These are phyloP conservation scores for Tragelaphus scriptus DNA, from an alignment of 2,113 vertebrate species.

Conservation along the genomic window DNA sequence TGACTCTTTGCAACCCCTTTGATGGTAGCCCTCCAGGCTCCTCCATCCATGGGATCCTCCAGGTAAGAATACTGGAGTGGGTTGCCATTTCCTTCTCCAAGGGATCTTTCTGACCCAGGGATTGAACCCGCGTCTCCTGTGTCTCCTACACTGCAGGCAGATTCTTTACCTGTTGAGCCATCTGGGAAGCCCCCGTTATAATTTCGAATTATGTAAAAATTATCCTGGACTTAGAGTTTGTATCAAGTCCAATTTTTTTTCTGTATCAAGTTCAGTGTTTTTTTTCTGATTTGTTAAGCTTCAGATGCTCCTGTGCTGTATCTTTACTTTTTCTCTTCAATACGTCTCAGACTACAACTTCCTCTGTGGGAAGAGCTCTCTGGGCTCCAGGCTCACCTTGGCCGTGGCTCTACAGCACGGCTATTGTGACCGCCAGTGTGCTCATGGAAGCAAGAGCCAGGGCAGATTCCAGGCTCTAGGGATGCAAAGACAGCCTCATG, in stretches of 20 bases:
- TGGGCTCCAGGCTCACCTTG: not conserved
- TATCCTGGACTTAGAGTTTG: not conserved
- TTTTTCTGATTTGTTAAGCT: not conserved
- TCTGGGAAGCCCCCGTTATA: not conserved
- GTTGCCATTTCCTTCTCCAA: not conserved
- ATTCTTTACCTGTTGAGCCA: not conserved
- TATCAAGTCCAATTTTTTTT: not conserved
- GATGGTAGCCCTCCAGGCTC: not conserved
- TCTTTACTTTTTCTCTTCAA: not conserved
- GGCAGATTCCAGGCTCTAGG: not conserved
- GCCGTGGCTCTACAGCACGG: fast-evolving
- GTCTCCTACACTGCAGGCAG: not conserved
- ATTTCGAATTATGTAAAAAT: not conserved
- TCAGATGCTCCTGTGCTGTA: not conserved
- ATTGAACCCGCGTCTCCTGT: fast-evolving
- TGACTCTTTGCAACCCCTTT: not conserved
- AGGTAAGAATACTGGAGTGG: not conserved
- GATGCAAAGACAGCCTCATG: not conserved
- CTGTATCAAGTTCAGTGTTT: not conserved
- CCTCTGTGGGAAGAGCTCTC: not conserved
- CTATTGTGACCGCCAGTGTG: fast-evolving
- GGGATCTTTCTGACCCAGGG: not conserved
- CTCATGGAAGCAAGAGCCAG: not conserved
- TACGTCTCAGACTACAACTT: not conserved
- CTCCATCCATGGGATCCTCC: not conserved